Conservation (phyloP, 2,113 vertebrate genomes). For the Cheilinus undulatus region DNA sequence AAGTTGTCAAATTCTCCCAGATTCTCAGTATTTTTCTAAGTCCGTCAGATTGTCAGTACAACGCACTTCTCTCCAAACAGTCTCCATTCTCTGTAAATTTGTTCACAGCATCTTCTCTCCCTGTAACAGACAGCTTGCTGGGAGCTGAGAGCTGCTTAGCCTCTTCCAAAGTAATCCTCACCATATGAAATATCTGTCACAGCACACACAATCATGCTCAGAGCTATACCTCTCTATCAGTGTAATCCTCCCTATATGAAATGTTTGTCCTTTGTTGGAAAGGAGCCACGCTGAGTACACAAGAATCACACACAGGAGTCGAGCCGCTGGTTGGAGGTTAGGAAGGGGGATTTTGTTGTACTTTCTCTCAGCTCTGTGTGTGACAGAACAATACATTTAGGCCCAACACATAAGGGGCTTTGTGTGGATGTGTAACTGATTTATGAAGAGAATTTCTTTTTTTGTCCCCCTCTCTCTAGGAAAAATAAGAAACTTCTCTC, state of each 20-base stretch:
- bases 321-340: slow-evolving; percentile 34
- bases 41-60: slow-evolving; percentile 3
- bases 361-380: slow-evolving; percentile 7
- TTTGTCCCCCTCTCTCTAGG: slow-evolving; percentile 62
- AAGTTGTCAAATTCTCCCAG: background rate
- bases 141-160: slow-evolving; percentile 52
- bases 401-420: background rate
- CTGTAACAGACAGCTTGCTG: slow-evolving; percentile 42
- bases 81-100: slow-evolving; percentile 43
- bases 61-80: background rate
- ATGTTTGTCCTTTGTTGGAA: slow-evolving; percentile 64
- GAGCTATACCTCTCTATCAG: slow-evolving; percentile 36
- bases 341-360: slow-evolving; percentile 37
- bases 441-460: background rate
- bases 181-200: slow-evolving; percentile 70
- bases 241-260: slow-evolving; percentile 75
- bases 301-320: slow-evolving; percentile 42
- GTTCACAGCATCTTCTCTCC: slow-evolving; percentile 21
- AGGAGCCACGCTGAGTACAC: slow-evolving; percentile 39
- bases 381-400: background rate
- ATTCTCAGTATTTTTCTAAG: background rate
- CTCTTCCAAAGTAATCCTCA: slow-evolving; percentile 60
- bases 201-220: slow-evolving; percentile 15
- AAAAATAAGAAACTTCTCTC: slow-evolving; percentile 76
- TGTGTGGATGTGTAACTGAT: background rate